Conservation (phyloP, 2,113 vertebrate species). For the Burhinus bistriatus region DNA sequence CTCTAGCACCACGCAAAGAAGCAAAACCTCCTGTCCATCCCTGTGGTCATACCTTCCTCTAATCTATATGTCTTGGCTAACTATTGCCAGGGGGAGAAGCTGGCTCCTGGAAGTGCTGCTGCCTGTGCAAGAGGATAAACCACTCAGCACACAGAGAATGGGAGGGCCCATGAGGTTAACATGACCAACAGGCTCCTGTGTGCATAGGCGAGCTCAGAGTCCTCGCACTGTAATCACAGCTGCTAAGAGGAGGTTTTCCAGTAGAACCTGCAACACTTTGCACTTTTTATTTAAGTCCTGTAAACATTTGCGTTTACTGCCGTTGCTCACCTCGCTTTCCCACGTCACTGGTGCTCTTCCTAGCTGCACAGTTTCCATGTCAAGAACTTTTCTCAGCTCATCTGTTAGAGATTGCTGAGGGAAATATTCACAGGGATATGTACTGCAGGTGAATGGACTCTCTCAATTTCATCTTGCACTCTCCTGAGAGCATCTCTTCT, state of each 20-base stretch:
- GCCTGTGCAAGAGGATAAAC: background rate
- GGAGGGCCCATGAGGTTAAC: background rate
- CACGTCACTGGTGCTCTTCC: background rate
- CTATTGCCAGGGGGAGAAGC: background rate
- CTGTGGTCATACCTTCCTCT: background rate
- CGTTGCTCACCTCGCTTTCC: background rate
- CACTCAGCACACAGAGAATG: accelerated
- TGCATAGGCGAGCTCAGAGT: accelerated
- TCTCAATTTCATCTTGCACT: background rate
- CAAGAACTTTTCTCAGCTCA: background rate
- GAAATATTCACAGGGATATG: background rate
- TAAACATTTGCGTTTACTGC: background rate
- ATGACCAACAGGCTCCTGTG: background rate
- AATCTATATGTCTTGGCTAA: background rate
- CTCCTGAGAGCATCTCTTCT: background rate
- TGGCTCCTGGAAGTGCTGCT: background rate
- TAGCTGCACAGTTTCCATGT: background rate
- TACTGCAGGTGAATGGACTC: background rate
- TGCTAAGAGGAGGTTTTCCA: background rate
- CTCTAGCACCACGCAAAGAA: background rate
- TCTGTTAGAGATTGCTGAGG: background rate
- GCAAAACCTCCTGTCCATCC: background rate
- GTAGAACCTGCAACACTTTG: background rate
- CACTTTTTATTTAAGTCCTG: background rate
- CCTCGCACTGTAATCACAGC: accelerated